A percentile compares a stretch with the other conserved stretches of the same genome.
phyloP scores from a whole-genome alignment of 2,113 vertebrate species.

The Halcyon senegalensis region DNA sequence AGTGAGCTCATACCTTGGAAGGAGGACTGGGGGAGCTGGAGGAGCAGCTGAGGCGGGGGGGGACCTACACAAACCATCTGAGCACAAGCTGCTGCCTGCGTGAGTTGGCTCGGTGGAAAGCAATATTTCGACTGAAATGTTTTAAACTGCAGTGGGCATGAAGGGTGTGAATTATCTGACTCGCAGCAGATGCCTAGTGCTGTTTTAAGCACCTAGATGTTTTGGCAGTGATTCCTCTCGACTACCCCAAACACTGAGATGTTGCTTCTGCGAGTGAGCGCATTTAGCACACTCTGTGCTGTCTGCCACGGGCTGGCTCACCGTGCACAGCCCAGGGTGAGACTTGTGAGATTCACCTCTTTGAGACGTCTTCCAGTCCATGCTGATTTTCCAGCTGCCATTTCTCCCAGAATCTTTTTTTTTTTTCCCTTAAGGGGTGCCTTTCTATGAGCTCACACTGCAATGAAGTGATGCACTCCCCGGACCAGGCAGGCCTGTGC shows the following conservation, averaged over 20 bases:
- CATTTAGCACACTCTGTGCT: not conserved
- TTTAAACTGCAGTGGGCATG: not conserved
- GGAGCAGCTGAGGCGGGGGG: not conserved
- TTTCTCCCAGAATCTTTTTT: not conserved
- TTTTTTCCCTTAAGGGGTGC: not conserved
- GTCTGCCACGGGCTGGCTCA: not conserved
- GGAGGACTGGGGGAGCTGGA: not conserved
- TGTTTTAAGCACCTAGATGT: constrained; percentile 22
- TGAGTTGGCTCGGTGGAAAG: not conserved
- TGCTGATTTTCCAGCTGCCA: not conserved
- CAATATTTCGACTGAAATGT: not conserved
- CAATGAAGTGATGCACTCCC: not conserved
- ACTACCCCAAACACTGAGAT: not conserved
- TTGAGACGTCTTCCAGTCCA: not conserved
- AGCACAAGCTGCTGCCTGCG: not conserved
- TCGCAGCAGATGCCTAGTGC: constrained; percentile 33
- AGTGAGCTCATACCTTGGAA: not conserved
- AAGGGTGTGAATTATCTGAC: constrained; percentile 10
- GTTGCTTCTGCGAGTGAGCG: not conserved
- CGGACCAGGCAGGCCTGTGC: not conserved
- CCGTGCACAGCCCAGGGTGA: not conserved
- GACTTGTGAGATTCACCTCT: not conserved
- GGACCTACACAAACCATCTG: not conserved
- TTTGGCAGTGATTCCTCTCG: not conserved
- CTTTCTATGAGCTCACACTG: not conserved